Evolutionary conservation across 2,797 vertebrate genomes (phyloP).

Genomic region (Girardinus metallicus): DNA sequence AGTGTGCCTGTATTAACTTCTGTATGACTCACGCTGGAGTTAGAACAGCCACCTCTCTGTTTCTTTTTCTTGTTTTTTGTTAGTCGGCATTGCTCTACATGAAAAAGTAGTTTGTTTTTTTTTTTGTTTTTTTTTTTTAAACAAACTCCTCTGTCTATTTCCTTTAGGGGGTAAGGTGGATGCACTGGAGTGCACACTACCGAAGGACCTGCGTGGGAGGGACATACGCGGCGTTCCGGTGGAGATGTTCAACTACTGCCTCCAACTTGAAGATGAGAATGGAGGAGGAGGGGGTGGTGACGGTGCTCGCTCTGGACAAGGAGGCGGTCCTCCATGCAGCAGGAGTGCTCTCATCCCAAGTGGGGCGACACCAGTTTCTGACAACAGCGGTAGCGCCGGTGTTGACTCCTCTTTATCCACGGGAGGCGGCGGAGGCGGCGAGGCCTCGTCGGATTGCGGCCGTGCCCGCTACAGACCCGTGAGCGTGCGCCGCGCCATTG

Average conservation of each 20-base stretch:
- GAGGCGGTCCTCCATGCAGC: slow-evolving; percentile 78
- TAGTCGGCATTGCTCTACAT: slow-evolving; percentile 63
- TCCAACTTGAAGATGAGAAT: slow-evolving; percentile 93
- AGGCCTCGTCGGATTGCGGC: slow-evolving; percentile 88
- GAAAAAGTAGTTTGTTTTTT: slow-evolving; percentile 24
- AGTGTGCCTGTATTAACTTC: slow-evolving; percentile 56
- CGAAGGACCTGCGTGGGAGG: slow-evolving; percentile 95
- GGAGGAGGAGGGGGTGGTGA: slow-evolving; percentile 79
- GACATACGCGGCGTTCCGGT: slow-evolving; percentile 95
- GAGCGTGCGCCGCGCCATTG: slow-evolving; percentile 95
- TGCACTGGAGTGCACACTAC: slow-evolving; percentile 94
- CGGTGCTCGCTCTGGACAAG: slow-evolving; percentile 74
- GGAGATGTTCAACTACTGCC: slow-evolving; percentile 99
- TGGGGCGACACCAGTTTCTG: slow-evolving; percentile 61
- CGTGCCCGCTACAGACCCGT: slow-evolving; percentile 90
- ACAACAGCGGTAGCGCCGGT: slow-evolving; percentile 48
- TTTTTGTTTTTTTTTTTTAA: slow-evolving; percentile 14
- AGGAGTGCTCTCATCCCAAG: slow-evolving; percentile 62
- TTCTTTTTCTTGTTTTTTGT: slow-evolving; percentile 32
- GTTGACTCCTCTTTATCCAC: slow-evolving; percentile 56
- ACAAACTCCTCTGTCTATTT: slow-evolving; percentile 54
- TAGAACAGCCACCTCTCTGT: slow-evolving; percentile 50
- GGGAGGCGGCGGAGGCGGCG: slow-evolving; percentile 54
- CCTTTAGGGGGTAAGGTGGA: slow-evolving; percentile 85
- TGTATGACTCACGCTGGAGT: slow-evolving; percentile 73